phyloP scores from a whole-genome alignment of 2,888 invertebrate species.

The Meiosimyza decipiens region DNA sequence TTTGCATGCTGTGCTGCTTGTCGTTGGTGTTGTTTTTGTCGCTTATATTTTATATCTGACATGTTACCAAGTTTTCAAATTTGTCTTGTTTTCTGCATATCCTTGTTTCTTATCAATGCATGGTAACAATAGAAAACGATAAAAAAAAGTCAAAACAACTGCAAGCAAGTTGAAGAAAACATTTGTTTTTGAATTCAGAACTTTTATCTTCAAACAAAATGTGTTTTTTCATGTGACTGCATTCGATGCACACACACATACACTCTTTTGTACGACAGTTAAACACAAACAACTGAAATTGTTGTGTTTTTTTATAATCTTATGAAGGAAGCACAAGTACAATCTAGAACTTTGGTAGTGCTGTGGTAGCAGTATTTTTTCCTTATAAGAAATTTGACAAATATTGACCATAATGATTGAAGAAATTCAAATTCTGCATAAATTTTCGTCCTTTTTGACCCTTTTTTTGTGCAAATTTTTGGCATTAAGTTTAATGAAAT shows the following conservation, averaged over 20 bases:
- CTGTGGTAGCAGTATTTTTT: too few species aligned
- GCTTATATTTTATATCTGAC: constrained; percentile 9
- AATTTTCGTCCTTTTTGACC: too few species aligned
- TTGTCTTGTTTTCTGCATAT: constrained; percentile 9
- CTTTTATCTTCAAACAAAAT: constrained; percentile 15
- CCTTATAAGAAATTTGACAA: too few species aligned
- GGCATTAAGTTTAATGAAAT: too few species aligned
- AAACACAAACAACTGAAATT: too few species aligned
- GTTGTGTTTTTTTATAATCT: too few species aligned
- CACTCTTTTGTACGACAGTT: too few species aligned
- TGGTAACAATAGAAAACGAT: background rate
- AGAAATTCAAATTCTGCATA: too few species aligned
- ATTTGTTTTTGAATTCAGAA: constrained; percentile 1
- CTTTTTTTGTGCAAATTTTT: too few species aligned
- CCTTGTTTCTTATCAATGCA: background rate
- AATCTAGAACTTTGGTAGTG: too few species aligned
- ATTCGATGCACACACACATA: background rate
- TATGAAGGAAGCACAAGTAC: too few species aligned
- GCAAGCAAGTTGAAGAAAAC: background rate
- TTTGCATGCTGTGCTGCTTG: background rate
- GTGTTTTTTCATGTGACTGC: constrained; percentile 10
- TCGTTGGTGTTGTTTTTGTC: background rate
- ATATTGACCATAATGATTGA: too few species aligned
- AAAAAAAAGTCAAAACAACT: background rate
- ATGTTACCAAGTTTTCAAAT: background rate